Evolutionary conservation across 2,113 vertebrate genomes (phyloP), one percentile per base, ranked within the genome.

Genomic region (Sceloporus tristichus): DNA sequence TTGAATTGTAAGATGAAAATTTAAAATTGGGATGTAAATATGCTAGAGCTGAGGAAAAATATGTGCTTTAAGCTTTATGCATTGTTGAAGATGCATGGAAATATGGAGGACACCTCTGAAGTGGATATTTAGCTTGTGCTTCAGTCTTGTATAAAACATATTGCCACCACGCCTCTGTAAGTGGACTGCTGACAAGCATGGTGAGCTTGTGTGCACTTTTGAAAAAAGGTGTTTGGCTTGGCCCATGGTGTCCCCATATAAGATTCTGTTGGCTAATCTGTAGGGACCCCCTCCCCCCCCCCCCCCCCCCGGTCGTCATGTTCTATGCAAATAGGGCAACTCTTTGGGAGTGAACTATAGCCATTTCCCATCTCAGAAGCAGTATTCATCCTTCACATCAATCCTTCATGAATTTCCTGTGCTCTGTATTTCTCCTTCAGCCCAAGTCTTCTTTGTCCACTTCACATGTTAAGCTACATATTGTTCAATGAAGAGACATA

Each of bases 1-100:
- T 75, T 48, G 80, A 56, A 71, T 85, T 93, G 85, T 59, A 77
- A 84, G 85, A 79, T 42, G 27, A 68, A 68, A 65, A 40, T 48
- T 13, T 68, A n/a, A 77, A 54, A 65, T 9, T 68, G 29, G 59
- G 53, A 29, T 77, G 42, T 82, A 83, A 66, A 62, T 66, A 53
- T 38, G 10, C 56, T 62, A 38, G 54, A 66, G 38, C 40, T 68
- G 38, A 78, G 40, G 59, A 62, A 21, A 25, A 53, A 73, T 27
- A 25, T 19, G 40, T n/a, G 14, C 42, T 21, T 71, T 42, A 23
- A 86, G 21, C 53, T 29, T 48, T 70, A 38, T 79, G 56, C 79
- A 68, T 87, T 76, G 21, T 82, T 42, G 34, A 87, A 82, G 73
- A 66, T 83, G 42, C 65, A 38, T 27, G 16, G 54, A n/a, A 25